Base-by-base conservation (phyloP, 2,888 invertebrate genomes). In the Ectemnius lituratus region DNA sequence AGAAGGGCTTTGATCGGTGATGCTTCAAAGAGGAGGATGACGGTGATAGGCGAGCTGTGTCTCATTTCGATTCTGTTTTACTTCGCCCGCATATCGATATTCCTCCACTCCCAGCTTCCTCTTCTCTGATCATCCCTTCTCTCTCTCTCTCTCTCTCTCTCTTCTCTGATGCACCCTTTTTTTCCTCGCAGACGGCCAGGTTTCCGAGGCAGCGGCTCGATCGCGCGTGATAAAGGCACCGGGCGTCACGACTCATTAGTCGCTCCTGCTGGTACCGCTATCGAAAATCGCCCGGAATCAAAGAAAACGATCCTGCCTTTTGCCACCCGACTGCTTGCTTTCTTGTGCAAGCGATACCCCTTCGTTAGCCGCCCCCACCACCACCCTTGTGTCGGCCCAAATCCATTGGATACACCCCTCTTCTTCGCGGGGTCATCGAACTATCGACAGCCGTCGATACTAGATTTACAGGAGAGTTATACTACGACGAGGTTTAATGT, bases 1-100 rank as follows among this genome's bases (percentile, higher is more conserved):
- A 70, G 49, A 63, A 72, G 66, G 20, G 79, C 88, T 88, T 88
- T 88, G 88, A 88, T 86, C 86, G 83, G 80, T 79, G 76, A 76
- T 23, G 83, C 75, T 78, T 86, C 87, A 87, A 88, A 88, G 85
- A 78, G 62, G 56, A 75, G 69, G 70, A 79, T 81, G 76, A 81
- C 85, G 16, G 52, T 23, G n/a, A 52, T 5, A 4, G 14, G 13
- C 8, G n/a, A 13, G 16, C 52, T 16, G 52, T 85, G 85, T 87
- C 88, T 88, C 87, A 87, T 87, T 87, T 86, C 86, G 85, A 88
- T 88, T 87, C 86, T 85, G 86, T 87, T 88, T 88, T 85, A 88
- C 85, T 85, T 83, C 84, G 79, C 87, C 88, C 88, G 87, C 87
- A 88, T 88, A 87, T 88, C 86, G 86, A 85, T 87, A 86, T 85